Conservation (phyloP, 2,113 vertebrate species). For the Apaloderma vittatum region DNA sequence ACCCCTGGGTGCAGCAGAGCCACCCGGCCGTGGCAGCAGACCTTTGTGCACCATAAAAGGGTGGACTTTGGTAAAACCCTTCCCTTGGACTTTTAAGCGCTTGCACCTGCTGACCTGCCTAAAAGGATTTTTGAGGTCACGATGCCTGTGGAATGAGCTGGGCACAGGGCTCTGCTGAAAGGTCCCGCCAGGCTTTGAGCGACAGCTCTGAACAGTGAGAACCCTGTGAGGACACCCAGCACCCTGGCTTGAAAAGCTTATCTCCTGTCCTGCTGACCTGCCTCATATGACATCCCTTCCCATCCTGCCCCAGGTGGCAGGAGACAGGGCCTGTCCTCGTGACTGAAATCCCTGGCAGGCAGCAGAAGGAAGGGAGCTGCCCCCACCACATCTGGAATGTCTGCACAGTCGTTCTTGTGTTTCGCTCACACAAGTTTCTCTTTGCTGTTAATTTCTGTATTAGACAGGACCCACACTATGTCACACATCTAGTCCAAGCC, state of each 20-base stretch:
- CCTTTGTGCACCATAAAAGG: slow-evolving; percentile 18
- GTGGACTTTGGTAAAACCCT: slow-evolving; percentile 26
- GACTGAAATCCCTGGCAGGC: background rate
- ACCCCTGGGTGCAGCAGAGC: background rate
- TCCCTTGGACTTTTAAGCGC: background rate
- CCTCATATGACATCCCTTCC: rapidly evolving
- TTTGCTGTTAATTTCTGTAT: background rate
- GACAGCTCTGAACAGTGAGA: rapidly evolving
- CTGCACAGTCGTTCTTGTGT: background rate
- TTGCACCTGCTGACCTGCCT: background rate
- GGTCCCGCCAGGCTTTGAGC: background rate
- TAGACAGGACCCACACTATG: background rate
- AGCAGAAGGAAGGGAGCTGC: background rate
- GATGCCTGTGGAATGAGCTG: background rate
- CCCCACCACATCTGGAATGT: rapidly evolving
- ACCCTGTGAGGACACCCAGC: background rate
- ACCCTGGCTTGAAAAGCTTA: background rate
- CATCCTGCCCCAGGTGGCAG: background rate
- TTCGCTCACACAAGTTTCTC: background rate
- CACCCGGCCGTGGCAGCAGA: rapidly evolving
- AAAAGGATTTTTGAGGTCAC: background rate
- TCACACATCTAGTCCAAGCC: background rate
- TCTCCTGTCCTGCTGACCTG: background rate
- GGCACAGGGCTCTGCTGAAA: rapidly evolving
- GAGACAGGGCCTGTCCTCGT: rapidly evolving